A percentile compares a stretch with the other conserved stretches of the same genome.
Conservation (phyloP, 2,888 invertebrate species). For the Autographa gamma region DNA sequence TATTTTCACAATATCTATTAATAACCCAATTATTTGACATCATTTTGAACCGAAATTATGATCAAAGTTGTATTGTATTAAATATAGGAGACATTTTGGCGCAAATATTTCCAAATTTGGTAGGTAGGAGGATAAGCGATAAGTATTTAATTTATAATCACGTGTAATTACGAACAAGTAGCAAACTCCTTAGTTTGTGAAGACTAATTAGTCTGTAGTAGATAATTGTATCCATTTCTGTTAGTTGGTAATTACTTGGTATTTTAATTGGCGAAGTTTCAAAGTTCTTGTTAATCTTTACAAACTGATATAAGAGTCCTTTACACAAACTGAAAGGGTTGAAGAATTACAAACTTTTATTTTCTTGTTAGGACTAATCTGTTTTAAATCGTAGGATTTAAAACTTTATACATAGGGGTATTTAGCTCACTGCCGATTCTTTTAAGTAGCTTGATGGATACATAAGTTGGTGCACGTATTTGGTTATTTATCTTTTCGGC, state of each 20-base stretch:
- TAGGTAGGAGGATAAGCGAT: background rate
- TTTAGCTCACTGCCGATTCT: no score
- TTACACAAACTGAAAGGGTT: slow-evolving; percentile 24
- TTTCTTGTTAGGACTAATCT: no score
- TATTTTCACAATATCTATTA: background rate
- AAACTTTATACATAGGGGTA: no score
- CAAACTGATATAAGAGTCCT: slow-evolving; percentile 22
- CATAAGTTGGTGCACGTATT: no score
- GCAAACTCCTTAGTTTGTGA: slow-evolving; percentile 19
- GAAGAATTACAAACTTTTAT: background rate
- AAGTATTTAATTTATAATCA: background rate
- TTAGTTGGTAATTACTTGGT: slow-evolving; percentile 27
- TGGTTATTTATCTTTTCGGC: no score
- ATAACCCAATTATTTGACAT: no score
- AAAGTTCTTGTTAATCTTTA: slow-evolving; percentile 56
- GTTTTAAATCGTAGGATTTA: no score
- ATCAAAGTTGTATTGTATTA: background rate
- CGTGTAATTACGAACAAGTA: slow-evolving; percentile 40
- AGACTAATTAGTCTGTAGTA: slow-evolving; percentile 35
- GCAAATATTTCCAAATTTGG: background rate
- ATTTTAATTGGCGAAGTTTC: slow-evolving; percentile 62
- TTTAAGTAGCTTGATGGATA: no score
- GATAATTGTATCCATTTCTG: slow-evolving; percentile 38
- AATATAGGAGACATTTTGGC: background rate
- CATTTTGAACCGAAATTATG: no score